These are phyloP conservation scores for Tetramorium simillimum DNA, from an alignment of 1,140 invertebrate genomes.

Conservation along the genomic window DNA sequence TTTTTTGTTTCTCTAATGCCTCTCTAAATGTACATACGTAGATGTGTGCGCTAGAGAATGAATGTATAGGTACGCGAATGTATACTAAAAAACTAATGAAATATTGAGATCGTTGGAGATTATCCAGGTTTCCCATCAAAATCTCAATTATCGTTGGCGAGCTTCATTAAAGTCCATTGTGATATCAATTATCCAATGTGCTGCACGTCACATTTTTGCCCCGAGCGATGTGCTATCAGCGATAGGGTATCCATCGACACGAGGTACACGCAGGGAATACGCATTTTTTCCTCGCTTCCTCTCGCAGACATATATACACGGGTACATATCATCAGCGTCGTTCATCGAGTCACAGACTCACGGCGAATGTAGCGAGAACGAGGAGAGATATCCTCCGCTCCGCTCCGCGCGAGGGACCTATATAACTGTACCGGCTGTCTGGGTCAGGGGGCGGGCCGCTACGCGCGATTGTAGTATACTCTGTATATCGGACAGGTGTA, in stretches of 20 bases:
- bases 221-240: background rate
- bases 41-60: background rate
- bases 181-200: background rate
- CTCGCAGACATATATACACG: conserved; percentile 3
- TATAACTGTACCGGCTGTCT: conserved; percentile 87
- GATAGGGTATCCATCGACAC: background rate
- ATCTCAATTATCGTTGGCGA: background rate
- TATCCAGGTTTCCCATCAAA: background rate
- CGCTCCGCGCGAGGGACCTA: conserved; percentile 78
- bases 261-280: background rate
- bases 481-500: conserved; percentile 86
- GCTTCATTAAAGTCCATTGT: background rate
- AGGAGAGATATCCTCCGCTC: conserved; percentile 74
- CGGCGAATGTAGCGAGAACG: conserved; percentile 66
- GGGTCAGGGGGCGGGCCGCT: conserved; percentile 87
- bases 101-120: background rate
- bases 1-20: background rate
- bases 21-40: background rate
- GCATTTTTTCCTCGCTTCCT: background rate
- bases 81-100: background rate
- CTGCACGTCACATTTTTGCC: background rate
- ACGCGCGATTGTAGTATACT: conserved; percentile 82
- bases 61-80: background rate
- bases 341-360: conserved; percentile 62
- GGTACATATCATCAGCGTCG: background rate